Conservation (phyloP, 2,888 invertebrate genomes). For the Tanypteryx hageni region DNA sequence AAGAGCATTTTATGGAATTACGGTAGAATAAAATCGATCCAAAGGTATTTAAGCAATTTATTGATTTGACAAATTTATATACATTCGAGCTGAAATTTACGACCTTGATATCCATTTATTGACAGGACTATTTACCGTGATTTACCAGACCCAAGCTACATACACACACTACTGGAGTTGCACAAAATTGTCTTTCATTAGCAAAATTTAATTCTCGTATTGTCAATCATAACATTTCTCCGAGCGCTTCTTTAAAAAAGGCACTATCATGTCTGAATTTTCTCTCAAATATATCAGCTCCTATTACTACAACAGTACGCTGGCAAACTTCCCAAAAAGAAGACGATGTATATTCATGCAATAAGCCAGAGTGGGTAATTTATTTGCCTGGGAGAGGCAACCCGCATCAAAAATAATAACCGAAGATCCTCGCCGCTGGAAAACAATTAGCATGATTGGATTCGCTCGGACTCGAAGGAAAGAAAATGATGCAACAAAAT, state of each 20-base stretch:
- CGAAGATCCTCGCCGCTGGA: neutral
- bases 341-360: conserved; percentile 19
- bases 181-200: neutral
- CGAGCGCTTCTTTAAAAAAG: neutral
- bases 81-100: too few species aligned
- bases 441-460: conserved; percentile 20
- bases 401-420: conserved; percentile 8
- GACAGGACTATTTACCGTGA: too few species aligned
- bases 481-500: neutral
- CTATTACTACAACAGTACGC: neutral
- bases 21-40: too few species aligned
- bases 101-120: too few species aligned
- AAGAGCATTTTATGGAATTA: too few species aligned
- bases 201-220: neutral
- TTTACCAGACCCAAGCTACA: too few species aligned
- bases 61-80: too few species aligned
- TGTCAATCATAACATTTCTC: neutral
- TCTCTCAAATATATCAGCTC: neutral
- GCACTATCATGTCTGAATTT: neutral
- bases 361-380: conserved; percentile 29
- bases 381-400: neutral
- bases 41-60: too few species aligned
- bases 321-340: conserved; percentile 29
- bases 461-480: neutral
- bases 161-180: too few species aligned